A percentile compares a stretch with the other conserved stretches of the same genome.
These are phyloP conservation scores for Sabatieria punctata DNA, from an alignment of 2,888 invertebrate species.

Conservation along the genomic window DNA sequence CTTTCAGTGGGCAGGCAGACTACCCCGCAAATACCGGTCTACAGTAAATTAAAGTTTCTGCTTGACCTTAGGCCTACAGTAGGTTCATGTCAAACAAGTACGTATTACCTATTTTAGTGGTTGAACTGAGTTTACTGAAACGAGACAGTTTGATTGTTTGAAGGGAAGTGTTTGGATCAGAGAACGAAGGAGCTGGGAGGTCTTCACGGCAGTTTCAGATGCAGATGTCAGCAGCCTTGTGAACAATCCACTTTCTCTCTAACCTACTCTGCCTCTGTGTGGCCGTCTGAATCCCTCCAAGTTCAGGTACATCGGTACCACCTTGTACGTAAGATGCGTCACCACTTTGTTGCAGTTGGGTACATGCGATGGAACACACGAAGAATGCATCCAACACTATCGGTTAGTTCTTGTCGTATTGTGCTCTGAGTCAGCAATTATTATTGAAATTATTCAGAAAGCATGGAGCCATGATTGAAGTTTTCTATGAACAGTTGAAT, in stretches of 20 bases:
- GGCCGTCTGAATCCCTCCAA: constrained; percentile 5
- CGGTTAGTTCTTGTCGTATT: not conserved
- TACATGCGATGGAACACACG: not conserved
- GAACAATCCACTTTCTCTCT: constrained; percentile 1
- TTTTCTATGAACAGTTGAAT: constrained; percentile 28
- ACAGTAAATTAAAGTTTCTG: too few species aligned
- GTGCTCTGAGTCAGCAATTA: constrained; percentile 20
- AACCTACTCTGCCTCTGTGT: constrained; percentile 5
- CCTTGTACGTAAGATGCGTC: too few species aligned
- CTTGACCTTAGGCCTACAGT: too few species aligned
- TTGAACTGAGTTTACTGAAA: too few species aligned
- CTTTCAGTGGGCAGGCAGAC: too few species aligned
- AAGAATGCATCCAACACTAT: not conserved
- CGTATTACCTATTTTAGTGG: too few species aligned
- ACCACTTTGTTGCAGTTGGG: constrained; percentile 3
- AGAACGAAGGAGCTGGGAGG: not conserved
- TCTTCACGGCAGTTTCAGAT: not conserved
- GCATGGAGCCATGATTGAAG: constrained; percentile 29
- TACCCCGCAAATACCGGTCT: too few species aligned
- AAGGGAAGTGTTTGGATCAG: constrained; percentile 6
- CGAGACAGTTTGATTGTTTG: not conserved
- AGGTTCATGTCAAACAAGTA: too few species aligned
- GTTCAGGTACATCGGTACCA: too few species aligned
- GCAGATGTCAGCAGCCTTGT: constrained; percentile 6
- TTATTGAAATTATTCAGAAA: constrained; percentile 16